Base-by-base conservation (phyloP, 2,113 vertebrate genomes). In the Catharus bicknelli region DNA sequence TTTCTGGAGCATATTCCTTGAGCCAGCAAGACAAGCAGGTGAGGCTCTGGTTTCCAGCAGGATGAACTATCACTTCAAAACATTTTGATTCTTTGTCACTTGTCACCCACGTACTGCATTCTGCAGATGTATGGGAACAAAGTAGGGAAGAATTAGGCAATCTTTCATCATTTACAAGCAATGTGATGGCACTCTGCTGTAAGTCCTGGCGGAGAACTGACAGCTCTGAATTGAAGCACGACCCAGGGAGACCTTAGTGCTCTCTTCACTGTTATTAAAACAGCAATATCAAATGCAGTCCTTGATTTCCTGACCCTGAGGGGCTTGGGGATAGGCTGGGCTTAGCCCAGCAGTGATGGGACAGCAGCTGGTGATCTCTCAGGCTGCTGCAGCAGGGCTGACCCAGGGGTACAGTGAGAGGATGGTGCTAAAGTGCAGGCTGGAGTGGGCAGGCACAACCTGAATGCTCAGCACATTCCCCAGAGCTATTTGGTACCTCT, bases 161-260 rank as follows among this genome's bases (percentile, higher is more conserved):
- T 93, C 57, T 68, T 90, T 93, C 83, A 83, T 83, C 89, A 78
- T 86, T 86, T 78, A 67, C 81, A 81, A 86, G 77, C 79, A 68
- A 6, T 0, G 2, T 3, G 11, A 20, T 0, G 3, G 43, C 74
- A 9, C 57, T 81, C 21, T 64, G 61, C 55, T 68, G 14, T 70
- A 53, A 63, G 40, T 36, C 61, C 76, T 83, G 53, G 55, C 69
- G 66, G 34, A 67, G 38, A 86, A 26, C 68, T 59, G 76, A 63
- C 76, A 81, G 73, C 68, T 80, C 16, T 29, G 86, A 58, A 14
- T 38, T 55, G 72, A 47, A 51, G 29, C 10, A 20, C 2, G 34
- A 43, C 25, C 77, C 54, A 23, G 68, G 53, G 69, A 88, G 64
- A 40, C 11, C 55, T 32, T 5, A 5, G 23, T 8, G 40, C 64